Conservation (phyloP, 2,888 invertebrate genomes). For the Drosophila lutescens region DNA sequence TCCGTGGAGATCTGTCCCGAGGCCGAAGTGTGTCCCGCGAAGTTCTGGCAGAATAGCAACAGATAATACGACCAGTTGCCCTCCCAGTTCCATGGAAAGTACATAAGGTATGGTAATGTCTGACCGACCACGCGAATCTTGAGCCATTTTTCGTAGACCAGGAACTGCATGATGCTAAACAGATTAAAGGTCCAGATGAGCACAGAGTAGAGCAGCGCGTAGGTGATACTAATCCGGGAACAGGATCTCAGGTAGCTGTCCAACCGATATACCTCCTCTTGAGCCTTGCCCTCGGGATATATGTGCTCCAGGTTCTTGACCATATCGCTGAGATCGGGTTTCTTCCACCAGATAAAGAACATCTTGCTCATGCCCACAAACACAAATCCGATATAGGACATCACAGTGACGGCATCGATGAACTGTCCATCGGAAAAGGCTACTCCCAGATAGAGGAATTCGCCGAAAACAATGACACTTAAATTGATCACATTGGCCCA, state of each 20-base stretch:
- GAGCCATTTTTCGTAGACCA: conserved; percentile 62
- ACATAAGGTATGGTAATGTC: conserved; percentile 69
- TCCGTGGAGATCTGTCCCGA: conserved; percentile 80
- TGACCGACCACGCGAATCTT: conserved; percentile 50
- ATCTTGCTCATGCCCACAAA: conserved; percentile 76
- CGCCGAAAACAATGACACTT: conserved; percentile 46
- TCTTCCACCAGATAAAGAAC: conserved; percentile 71
- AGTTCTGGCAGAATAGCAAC: conserved; percentile 58
- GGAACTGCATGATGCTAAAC: conserved; percentile 65
- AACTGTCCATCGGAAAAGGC: conserved; percentile 58
- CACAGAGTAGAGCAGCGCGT: conserved; percentile 72
- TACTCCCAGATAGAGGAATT: conserved; percentile 65
- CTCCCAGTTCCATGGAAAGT: conserved; percentile 69
- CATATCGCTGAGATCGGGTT: conserved; percentile 57
- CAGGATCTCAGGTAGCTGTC: conserved; percentile 53
- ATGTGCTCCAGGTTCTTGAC: conserved; percentile 61
- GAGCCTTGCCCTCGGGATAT: conserved; percentile 51
- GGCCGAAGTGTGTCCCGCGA: conserved; percentile 75
- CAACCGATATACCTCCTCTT: conserved; percentile 54
- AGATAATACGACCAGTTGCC: conserved; percentile 68
- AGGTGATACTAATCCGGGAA: conserved; percentile 61
- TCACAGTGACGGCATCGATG: conserved; percentile 73
- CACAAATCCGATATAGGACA: conserved; percentile 80
- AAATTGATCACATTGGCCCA: conserved; percentile 65
- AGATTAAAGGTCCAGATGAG: conserved; percentile 82